Percentiles rank a stretch among this genome's conserved stretches.
These are phyloP conservation scores for Ceyx melanurus DNA, from an alignment of 2,113 vertebrate genomes.

Conservation along the genomic window DNA sequence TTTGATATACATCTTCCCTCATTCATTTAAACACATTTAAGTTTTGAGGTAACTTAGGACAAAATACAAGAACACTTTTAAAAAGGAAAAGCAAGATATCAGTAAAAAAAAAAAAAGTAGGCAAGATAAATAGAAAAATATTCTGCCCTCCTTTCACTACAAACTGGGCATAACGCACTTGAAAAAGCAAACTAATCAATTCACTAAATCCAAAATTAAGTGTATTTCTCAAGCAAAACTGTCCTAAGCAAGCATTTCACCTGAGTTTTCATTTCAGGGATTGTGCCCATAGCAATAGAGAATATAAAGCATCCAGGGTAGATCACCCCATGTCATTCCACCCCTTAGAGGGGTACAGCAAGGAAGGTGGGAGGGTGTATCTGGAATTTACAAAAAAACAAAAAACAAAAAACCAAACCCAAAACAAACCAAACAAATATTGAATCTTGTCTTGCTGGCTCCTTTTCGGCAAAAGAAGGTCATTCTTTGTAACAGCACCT, in stretches of 20 bases:
- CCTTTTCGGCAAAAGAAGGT: not conserved
- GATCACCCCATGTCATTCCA: not conserved
- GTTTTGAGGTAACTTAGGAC: constrained; percentile 64
- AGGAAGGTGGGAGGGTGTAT: not conserved
- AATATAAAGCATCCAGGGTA: not conserved
- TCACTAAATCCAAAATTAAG: constrained; percentile 7
- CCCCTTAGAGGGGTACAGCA: not conserved
- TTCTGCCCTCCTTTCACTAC: constrained; percentile 32
- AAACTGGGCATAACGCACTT: constrained; percentile 49
- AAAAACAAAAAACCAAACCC: too few relatives aligned
- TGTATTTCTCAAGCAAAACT: not conserved
- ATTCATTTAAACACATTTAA: constrained; percentile 52
- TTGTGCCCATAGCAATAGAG: not conserved
- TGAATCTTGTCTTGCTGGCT: not conserved
- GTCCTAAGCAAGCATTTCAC: not conserved
- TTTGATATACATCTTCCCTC: constrained; percentile 24
- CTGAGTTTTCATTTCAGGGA: constrained; percentile 11
- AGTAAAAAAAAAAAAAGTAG: constrained; percentile 49
- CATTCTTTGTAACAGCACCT: not conserved
- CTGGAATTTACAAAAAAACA: too few relatives aligned
- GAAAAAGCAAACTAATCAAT: constrained; percentile 50
- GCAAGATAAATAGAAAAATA: constrained; percentile 75
- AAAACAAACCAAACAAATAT: not conserved
- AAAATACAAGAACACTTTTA: constrained; percentile 11
- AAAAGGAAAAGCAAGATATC: constrained; percentile 35